Conservation (phyloP, 2,113 vertebrate species). For the Origma solitaria region DNA sequence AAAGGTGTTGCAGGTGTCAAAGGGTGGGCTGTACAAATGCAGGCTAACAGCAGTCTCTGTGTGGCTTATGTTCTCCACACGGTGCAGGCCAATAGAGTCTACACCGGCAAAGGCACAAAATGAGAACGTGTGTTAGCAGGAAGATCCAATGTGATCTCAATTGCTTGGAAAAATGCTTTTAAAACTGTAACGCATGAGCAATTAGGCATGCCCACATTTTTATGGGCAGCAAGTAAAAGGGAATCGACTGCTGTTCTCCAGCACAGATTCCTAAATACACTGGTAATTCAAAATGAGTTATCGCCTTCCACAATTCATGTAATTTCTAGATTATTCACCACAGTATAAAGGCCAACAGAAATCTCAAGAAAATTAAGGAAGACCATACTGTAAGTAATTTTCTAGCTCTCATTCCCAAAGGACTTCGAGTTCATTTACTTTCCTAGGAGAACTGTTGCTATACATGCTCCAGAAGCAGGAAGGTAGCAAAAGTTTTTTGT, state of each 20-base stretch:
- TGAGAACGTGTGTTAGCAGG: not conserved
- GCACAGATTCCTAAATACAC: not conserved
- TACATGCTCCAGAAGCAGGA: not conserved
- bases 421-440: not conserved
- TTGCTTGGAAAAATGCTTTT: not conserved
- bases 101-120: not conserved
- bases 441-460: not conserved
- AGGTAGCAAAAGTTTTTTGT: not conserved
- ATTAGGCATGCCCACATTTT: not conserved
- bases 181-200: not conserved
- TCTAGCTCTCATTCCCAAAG: not conserved
- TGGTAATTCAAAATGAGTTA: not conserved
- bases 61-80: constrained; percentile 95
- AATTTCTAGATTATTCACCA: not conserved
- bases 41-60: constrained; percentile 89
- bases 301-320: not conserved
- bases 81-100: constrained; percentile 94
- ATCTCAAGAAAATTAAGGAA: not conserved
- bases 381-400: not conserved
- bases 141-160: not conserved
- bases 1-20: constrained; percentile 86
- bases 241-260: not conserved
- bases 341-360: not conserved
- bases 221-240: not conserved
- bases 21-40: constrained; percentile 95